phyloP scores from a whole-genome alignment of 2,888 invertebrate species.

The Lagria hirta region DNA sequence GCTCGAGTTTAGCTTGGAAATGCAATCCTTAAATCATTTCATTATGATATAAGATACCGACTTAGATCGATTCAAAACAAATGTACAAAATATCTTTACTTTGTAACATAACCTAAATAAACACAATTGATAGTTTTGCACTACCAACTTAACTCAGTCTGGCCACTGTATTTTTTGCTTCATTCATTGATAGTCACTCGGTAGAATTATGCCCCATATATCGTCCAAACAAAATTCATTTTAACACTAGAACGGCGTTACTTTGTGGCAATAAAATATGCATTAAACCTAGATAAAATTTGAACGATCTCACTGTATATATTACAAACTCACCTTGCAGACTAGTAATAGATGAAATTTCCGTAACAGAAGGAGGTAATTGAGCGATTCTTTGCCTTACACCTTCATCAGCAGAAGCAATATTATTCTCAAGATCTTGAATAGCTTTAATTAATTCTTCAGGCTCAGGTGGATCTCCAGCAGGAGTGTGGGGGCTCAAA shows the following conservation, averaged over 20 bases:
- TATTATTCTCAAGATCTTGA: constrained; percentile 86
- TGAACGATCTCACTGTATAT: not conserved
- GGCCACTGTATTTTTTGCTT: no score
- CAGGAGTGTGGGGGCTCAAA: constrained; percentile 76
- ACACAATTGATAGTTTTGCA: no score
- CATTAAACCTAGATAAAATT: not conserved
- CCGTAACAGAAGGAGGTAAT: constrained; percentile 91
- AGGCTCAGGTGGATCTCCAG: constrained; percentile 87
- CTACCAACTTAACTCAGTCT: no score
- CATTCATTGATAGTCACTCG: no score
- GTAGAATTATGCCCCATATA: no score
- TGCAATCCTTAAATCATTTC: no score
- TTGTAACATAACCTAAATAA: no score
- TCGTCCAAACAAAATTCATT: no score
- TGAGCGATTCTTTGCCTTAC: constrained; percentile 92
- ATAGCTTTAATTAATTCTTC: constrained; percentile 86
- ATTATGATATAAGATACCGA: no score
- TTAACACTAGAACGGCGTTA: not conserved
- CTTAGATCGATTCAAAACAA: no score
- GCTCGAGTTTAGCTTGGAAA: no score
- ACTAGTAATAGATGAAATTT: constrained; percentile 82
- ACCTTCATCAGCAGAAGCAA: constrained; percentile 92
- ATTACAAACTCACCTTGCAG: constrained; percentile 66
- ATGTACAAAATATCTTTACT: no score
- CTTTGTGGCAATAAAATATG: not conserved